A percentile compares a stretch with the other conserved stretches of the same genome.
Conservation (phyloP, 2,888 invertebrate species). For the Pyrrhosoma nymphula region DNA sequence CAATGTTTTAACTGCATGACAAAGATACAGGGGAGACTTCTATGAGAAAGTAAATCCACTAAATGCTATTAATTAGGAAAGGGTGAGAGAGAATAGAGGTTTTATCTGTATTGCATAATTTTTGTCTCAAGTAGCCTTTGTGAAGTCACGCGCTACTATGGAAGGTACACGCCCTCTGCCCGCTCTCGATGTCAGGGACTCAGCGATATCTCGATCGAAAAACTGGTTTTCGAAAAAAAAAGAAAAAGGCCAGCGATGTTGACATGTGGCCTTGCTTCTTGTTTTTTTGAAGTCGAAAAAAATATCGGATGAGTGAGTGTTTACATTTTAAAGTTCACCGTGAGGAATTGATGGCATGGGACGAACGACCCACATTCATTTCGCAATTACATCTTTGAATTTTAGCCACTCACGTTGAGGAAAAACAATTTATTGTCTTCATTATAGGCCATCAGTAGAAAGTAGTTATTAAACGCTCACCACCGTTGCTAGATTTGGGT, state of each 20-base stretch:
- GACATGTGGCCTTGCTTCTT: not conserved
- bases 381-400: not conserved
- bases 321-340: constrained; percentile 10
- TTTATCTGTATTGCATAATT: no score
- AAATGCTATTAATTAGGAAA: no score
- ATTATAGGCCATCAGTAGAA: not conserved
- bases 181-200: not conserved
- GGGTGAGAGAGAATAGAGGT: no score
- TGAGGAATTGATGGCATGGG: not conserved
- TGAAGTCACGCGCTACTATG: not conserved
- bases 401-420: not conserved
- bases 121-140: no score
- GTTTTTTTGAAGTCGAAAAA: not conserved
- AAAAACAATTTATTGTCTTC: not conserved
- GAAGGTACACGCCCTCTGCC: not conserved
- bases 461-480: no score
- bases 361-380: not conserved
- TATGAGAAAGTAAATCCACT: no score
- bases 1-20: no score
- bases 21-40: no score
- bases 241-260: not conserved
- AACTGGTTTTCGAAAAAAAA: not conserved
- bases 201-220: not conserved
- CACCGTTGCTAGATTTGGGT: no score
- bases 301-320: not conserved